phyloP scores from a whole-genome alignment of 2,797 vertebrate genomes.

The Macrochelys suwanniensis region DNA sequence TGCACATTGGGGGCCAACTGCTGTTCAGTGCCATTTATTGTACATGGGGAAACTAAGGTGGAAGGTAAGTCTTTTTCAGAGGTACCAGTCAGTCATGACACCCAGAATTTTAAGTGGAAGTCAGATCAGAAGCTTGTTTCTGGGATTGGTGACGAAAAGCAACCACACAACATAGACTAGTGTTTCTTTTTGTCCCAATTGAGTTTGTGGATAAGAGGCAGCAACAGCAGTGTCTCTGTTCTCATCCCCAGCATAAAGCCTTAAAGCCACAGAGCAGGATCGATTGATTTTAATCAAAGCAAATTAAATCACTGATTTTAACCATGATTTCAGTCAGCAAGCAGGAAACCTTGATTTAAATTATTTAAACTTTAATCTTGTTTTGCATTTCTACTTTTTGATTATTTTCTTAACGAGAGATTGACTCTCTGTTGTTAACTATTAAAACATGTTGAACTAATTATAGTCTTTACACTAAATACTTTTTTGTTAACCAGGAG shows the following conservation, averaged over 20 bases:
- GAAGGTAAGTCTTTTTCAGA: background rate
- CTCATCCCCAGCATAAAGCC: background rate
- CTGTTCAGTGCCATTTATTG: background rate
- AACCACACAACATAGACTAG: background rate
- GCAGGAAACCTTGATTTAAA: background rate
- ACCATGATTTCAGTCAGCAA: background rate
- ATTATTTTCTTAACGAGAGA: background rate
- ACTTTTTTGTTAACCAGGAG: background rate
- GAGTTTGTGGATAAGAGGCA: background rate
- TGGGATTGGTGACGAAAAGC: background rate
- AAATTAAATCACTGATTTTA: background rate
- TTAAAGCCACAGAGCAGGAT: background rate
- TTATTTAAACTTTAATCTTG: background rate
- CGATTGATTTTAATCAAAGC: background rate
- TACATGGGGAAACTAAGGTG: background rate
- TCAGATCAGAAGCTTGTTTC: background rate
- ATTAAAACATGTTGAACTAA: background rate
- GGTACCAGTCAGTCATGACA: background rate
- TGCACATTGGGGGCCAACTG: background rate
- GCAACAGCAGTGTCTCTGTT: background rate
- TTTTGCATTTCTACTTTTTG: background rate
- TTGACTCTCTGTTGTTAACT: background rate
- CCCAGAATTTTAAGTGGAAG: background rate
- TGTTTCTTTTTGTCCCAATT: background rate
- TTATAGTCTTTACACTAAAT: background rate